Evolutionary conservation across 2,888 invertebrate genomes (phyloP).

Genomic region (Pseudococcus longispinus): DNA sequence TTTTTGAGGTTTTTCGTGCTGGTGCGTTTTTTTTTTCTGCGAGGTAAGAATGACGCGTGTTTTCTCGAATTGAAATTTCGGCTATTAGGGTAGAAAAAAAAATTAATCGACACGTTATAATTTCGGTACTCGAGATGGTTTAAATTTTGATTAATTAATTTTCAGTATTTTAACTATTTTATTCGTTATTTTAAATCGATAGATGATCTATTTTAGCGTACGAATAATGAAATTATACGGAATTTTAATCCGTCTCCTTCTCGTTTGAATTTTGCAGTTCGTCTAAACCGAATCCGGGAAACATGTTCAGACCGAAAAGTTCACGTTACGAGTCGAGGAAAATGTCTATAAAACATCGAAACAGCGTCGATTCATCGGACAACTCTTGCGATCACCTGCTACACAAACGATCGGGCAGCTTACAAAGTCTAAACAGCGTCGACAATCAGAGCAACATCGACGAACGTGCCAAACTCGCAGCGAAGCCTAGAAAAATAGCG

Average conservation of each 20-base stretch:
- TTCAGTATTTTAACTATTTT: no score
- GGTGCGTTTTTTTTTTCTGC: background rate
- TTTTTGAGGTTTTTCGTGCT: background rate
- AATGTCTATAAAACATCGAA: background rate
- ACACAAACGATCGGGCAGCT: conserved; percentile 32
- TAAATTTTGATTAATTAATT: no score
- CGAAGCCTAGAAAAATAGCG: conserved; percentile 1
- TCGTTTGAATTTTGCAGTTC: background rate
- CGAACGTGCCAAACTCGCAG: background rate
- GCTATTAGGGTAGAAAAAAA: background rate
- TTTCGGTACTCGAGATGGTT: no score
- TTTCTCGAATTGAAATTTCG: background rate
- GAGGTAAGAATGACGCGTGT: background rate
- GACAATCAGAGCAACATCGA: background rate
- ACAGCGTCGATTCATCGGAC: background rate
- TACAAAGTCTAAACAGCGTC: conserved; percentile 29
- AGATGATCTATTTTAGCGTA: no score
- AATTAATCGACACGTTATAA: no score
- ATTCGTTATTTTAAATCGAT: no score
- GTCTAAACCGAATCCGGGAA: background rate
- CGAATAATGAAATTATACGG: no score
- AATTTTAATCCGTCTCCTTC: background rate
- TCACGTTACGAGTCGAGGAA: background rate
- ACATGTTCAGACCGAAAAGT: conserved; percentile 37
- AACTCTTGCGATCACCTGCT: background rate